phyloP scores from a whole-genome alignment of 2,888 invertebrate species.

The Eristalinus aeneus region DNA sequence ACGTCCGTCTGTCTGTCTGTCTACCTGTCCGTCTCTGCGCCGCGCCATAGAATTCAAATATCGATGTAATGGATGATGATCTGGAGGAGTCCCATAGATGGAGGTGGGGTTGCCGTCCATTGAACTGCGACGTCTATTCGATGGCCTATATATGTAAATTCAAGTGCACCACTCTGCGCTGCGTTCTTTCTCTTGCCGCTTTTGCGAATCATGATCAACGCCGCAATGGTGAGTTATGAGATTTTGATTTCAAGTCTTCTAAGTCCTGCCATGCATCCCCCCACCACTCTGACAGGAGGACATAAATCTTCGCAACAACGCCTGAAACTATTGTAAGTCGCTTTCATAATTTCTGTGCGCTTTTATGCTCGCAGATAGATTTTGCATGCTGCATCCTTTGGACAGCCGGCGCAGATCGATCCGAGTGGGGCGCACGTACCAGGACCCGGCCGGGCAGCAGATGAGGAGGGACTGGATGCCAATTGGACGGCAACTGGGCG shows the following conservation, averaged over 20 bases:
- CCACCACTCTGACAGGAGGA: constrained; percentile 56
- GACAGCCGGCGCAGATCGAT: neutral
- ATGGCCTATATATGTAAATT: constrained; percentile 71
- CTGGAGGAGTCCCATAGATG: constrained; percentile 47
- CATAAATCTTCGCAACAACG: constrained; percentile 67
- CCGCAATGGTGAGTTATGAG: constrained; percentile 55
- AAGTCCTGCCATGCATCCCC: constrained; percentile 13
- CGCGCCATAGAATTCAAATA: constrained; percentile 56
- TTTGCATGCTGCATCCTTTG: constrained; percentile 49
- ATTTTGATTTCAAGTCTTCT: constrained; percentile 30
- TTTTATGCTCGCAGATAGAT: constrained; percentile 29
- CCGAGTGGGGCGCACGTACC: neutral
- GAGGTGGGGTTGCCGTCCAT: constrained; percentile 65
- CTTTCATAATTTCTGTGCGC: constrained; percentile 60
- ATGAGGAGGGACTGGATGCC: constrained; percentile 5
- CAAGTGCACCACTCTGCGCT: constrained; percentile 38
- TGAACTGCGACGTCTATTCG: constrained; percentile 63
- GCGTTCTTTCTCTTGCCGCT: neutral
- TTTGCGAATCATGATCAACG: constrained; percentile 6
- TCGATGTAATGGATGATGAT: constrained; percentile 61
- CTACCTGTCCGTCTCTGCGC: constrained; percentile 5
- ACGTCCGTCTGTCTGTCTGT: constrained; percentile 38
- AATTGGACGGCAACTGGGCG: constrained; percentile 61
- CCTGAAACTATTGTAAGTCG: constrained; percentile 63
- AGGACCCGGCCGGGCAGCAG: neutral